Evolutionary conservation across 2,797 vertebrate genomes (phyloP), one percentile per base, ranked within the genome.

Genomic region (Helicolenus hilgendorfi): DNA sequence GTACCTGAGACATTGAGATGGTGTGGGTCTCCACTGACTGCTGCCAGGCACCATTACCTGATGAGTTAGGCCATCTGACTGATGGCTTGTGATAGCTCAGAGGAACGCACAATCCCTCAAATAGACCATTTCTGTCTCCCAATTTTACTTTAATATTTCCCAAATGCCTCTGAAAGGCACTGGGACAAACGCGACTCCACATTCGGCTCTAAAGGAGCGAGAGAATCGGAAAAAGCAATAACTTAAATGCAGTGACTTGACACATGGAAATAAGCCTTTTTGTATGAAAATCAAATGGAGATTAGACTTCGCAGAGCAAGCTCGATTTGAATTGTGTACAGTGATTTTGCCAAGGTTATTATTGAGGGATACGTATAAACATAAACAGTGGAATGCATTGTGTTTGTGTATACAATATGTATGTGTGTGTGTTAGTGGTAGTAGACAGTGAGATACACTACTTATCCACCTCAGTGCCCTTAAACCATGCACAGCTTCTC

Each of bases 121-220:
- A 95, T 89, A 95, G 92, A 95, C 92, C 90, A 93, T 93, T 96
- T 94, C 91, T 91, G 90, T 93, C 92, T 94, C 81, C 81, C 94
- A 91, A 92, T 95, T 95, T 95, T 85, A 86, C 89, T 92, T 90
- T 88, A 95, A 94, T 95, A 91, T 90, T 83, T 91, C 92, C 87
- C 81, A 91, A 92, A 90, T 77, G 92, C 81, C 77, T 91, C 77
- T 7, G 59, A 81, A 89, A 89, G 73, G 81, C 75, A 27, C 7
- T 1, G 41, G 85, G 79, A 92, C 82, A 81, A 88, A 83, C 22
- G 56, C 36, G 67, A 41, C 74, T 83, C 77, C 53, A 71, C 77
- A 68, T 78, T 87, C 2, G 0, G 31, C 26, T 58, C 59, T 72
- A 70, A 81, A 89, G 77, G 77, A 80, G 79, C 80, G 77, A 72